Evolutionary conservation across 2,113 vertebrate species (phyloP).

Genomic region (Gavia stellata): DNA sequence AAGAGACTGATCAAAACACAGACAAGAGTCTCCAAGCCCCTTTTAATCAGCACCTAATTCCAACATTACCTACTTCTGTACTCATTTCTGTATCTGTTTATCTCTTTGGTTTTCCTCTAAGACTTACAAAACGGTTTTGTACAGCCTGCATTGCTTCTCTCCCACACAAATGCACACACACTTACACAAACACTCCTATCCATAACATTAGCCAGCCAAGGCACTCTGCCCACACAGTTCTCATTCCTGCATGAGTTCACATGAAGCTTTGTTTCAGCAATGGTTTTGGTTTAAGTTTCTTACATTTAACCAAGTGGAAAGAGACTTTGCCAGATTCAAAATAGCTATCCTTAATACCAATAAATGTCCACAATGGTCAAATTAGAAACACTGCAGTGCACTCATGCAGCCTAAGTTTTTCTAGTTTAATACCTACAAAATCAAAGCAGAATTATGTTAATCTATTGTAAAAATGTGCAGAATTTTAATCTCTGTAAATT

Average conservation of each 20-base stretch:
- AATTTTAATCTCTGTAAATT: neutral
- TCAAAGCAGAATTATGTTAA: neutral
- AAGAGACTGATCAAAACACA: neutral
- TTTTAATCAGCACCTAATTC: neutral
- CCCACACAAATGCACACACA: neutral
- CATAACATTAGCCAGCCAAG: neutral
- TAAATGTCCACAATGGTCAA: neutral
- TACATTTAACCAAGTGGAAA: neutral
- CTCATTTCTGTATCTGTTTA: neutral
- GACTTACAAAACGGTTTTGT: neutral
- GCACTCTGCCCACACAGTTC: slow-evolving; percentile 9
- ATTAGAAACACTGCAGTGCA: neutral
- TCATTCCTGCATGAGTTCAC: neutral
- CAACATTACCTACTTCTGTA: neutral
- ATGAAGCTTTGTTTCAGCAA: neutral
- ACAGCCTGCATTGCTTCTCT: neutral
- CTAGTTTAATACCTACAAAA: neutral
- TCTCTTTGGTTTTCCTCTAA: neutral
- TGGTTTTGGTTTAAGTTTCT: neutral
- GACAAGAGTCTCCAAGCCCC: neutral
- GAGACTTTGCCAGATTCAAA: neutral
- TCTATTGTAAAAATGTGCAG: neutral
- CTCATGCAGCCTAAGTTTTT: neutral
- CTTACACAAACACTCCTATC: neutral
- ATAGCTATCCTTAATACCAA: neutral